Percentiles rank a stretch among this genome's conserved stretches.
These are phyloP conservation scores for Onychomys leucogaster DNA, from an alignment of 2,797 vertebrate species.

Conservation along the genomic window DNA sequence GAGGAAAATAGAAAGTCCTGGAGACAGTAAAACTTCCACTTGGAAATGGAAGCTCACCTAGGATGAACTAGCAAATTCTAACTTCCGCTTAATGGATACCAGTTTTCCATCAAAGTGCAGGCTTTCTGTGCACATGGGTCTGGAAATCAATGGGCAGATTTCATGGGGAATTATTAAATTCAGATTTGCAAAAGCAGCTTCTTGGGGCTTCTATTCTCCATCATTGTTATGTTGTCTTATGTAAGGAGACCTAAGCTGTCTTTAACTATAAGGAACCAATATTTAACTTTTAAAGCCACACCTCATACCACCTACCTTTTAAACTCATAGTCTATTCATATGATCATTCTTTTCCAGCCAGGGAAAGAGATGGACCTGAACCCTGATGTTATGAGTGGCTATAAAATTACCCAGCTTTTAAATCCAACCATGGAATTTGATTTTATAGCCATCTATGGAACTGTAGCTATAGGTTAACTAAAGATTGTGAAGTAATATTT, in stretches of 20 bases:
- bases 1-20: background rate
- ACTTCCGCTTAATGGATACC: background rate
- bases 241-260: background rate
- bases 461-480: constrained; percentile 77
- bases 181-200: constrained; percentile 27
- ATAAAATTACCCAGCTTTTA: constrained; percentile 81
- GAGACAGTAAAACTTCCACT: constrained; percentile 3
- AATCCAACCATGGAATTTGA: constrained; percentile 75
- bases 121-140: background rate
- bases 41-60: background rate
- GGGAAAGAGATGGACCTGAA: constrained; percentile 70
- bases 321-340: background rate
- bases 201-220: background rate
- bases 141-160: constrained; percentile 1
- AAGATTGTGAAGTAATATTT: constrained; percentile 77
- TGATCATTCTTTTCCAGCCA: constrained; percentile 59
- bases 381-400: constrained; percentile 63
- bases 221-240: background rate
- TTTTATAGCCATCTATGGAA: constrained; percentile 79
- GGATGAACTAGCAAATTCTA: background rate
- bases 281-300: constrained; percentile 40
- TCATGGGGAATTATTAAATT: background rate
- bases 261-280: constrained; percentile 23
- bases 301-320: background rate
- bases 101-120: background rate